These are phyloP conservation scores for Colletes collaris DNA, from an alignment of 2,888 invertebrate genomes.

Conservation along the genomic window DNA sequence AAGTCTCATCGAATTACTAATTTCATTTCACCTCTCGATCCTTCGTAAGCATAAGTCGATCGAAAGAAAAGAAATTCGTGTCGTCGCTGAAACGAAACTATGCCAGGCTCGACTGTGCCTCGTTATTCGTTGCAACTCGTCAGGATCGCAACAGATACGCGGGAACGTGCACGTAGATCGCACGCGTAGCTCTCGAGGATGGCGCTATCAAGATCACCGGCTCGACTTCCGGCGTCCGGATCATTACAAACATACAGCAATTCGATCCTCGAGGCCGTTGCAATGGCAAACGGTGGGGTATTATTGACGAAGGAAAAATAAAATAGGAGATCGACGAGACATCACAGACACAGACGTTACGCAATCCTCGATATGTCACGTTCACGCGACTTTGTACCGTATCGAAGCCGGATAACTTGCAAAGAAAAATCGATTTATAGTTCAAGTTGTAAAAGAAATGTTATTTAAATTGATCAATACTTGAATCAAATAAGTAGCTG, in stretches of 20 bases:
- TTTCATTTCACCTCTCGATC: too few species aligned
- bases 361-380: constrained; percentile 39
- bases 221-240: constrained; percentile 56
- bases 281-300: constrained; percentile 28
- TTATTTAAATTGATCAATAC: constrained; percentile 3
- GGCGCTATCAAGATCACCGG: constrained; percentile 52
- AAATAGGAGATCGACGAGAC: constrained; percentile 19
- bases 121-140: constrained; percentile 9
- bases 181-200: constrained; percentile 32
- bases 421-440: constrained; percentile 8
- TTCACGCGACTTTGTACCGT: constrained; percentile 6
- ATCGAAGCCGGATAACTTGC: background rate
- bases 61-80: background rate
- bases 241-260: constrained; percentile 54
- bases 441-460: background rate
- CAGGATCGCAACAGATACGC: background rate
- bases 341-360: constrained; percentile 35
- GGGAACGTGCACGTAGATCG: constrained; percentile 12
- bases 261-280: constrained; percentile 53
- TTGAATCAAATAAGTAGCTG: too few species aligned
- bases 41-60: background rate
- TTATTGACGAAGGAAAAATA: constrained; percentile 15
- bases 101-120: background rate
- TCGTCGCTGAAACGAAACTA: background rate
- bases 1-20: too few species aligned